phyloP scores from a whole-genome alignment of 2,113 vertebrate species.

The Aphyosemion australe region DNA sequence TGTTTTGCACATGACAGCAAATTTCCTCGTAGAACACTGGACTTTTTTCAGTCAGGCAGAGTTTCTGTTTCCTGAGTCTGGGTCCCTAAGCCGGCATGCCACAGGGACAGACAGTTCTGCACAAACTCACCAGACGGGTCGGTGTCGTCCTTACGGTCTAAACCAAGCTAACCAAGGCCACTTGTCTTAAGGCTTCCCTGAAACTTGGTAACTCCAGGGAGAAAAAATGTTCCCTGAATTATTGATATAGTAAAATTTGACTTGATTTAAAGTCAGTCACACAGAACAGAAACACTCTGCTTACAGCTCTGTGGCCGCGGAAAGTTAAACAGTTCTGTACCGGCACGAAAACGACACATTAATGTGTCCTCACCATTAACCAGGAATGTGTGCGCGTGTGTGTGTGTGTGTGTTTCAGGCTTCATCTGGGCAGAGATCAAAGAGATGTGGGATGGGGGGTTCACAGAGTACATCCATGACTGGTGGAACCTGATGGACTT shows the following conservation, averaged over 20 bases:
- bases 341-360: neutral
- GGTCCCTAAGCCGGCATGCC: neutral
- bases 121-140: neutral
- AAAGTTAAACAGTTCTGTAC: neutral
- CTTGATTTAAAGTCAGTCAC: conserved; percentile 8
- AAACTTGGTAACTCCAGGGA: neutral
- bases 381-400: conserved; percentile 49
- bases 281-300: conserved; percentile 15
- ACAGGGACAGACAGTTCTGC: neutral
- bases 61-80: no score
- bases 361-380: conserved; percentile 11
- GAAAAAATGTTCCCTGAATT: conserved; percentile 17
- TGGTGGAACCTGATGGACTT: conserved; percentile 99
- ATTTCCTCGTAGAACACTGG: no score
- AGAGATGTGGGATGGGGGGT: conserved; percentile 97
- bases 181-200: neutral
- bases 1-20: no score
- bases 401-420: conserved; percentile 74
- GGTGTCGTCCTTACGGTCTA: neutral
- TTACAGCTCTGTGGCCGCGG: neutral
- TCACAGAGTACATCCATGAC: conserved; percentile 94
- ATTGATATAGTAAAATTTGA: conserved; percentile 29
- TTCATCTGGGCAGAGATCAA: conserved; percentile 99
- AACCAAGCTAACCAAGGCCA: conserved; percentile 5
- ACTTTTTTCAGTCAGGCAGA: no score